phyloP scores from a whole-genome alignment of 2,797 vertebrate genomes.

The Paratrypauchen microcephalus region DNA sequence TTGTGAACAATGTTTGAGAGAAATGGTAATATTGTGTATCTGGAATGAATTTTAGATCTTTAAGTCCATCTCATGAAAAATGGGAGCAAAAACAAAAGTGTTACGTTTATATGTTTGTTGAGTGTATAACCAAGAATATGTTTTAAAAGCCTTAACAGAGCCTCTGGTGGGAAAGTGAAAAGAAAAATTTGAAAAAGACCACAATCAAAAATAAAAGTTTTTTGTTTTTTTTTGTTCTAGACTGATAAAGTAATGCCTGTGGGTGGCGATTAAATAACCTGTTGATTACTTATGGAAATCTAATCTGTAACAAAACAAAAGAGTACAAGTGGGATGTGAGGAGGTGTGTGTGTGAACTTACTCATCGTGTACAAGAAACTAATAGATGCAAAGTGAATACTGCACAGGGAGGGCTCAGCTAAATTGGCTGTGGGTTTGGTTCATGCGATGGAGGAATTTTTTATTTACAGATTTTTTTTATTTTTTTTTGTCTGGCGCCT shows the following conservation, averaged over 20 bases:
- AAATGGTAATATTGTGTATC: too few relatives aligned
- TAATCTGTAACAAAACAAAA: constrained; percentile 16
- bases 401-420: constrained; percentile 38
- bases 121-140: too few relatives aligned
- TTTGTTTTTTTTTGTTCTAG: not conserved
- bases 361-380: constrained; percentile 9
- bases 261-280: constrained; percentile 32
- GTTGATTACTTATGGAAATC: constrained; percentile 18
- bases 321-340: constrained; percentile 17
- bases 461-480: constrained; percentile 8
- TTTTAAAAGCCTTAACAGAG: too few relatives aligned
- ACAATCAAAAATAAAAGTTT: not conserved
- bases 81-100: too few relatives aligned
- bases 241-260: constrained; percentile 14
- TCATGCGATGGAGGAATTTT: constrained; percentile 24
- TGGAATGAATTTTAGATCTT: too few relatives aligned
- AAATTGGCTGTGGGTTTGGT: constrained; percentile 48
- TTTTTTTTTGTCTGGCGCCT: constrained; percentile 38
- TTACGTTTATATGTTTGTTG: too few relatives aligned
- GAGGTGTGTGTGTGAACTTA: constrained; percentile 27
- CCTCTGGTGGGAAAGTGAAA: too few relatives aligned
- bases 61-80: too few relatives aligned
- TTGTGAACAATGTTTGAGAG: too few relatives aligned
- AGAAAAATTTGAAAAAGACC: not conserved
- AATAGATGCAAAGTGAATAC: constrained; percentile 26